Percentiles rank a stretch among this genome's conserved stretches.
phyloP scores from a whole-genome alignment of 2,888 invertebrate genomes.

The Nymphalis c-album region DNA sequence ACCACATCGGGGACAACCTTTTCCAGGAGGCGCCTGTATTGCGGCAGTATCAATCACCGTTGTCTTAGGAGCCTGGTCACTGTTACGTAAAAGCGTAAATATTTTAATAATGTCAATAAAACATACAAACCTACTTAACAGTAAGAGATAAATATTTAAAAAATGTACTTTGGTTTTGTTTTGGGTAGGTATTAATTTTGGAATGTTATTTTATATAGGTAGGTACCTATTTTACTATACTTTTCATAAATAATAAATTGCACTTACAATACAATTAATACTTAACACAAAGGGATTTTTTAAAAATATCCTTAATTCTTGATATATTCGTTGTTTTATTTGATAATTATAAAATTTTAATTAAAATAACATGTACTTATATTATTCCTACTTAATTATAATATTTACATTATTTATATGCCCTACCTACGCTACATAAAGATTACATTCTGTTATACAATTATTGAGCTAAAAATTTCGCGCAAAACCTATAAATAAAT shows the following conservation, averaged over 20 bases:
- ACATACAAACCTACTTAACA: not conserved
- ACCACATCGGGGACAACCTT: slow-evolving; percentile 94
- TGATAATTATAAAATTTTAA: not conserved
- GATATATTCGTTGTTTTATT: not conserved
- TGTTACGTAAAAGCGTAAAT: slow-evolving; percentile 50
- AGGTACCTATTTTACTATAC: too few relatives aligned
- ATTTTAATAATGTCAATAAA: not conserved
- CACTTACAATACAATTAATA: not conserved
- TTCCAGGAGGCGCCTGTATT: slow-evolving; percentile 90
- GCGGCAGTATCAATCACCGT: slow-evolving; percentile 89
- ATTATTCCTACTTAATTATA: too few relatives aligned
- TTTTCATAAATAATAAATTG: too few relatives aligned
- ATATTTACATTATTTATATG: not conserved
- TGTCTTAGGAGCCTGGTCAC: slow-evolving; percentile 88
- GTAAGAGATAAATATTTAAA: too few relatives aligned
- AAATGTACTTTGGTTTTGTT: too few relatives aligned
- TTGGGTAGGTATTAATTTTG: too few relatives aligned
- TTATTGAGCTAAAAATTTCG: slow-evolving; percentile 22
- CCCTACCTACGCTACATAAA: not conserved
- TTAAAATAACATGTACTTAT: too few relatives aligned
- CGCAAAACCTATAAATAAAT: slow-evolving; percentile 38
- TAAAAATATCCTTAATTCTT: not conserved
- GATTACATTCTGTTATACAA: slow-evolving; percentile 22
- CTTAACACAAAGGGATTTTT: not conserved
- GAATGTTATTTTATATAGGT: not conserved